Conservation (phyloP, 2,888 invertebrate genomes). For the Tetrapedia diversipes region DNA sequence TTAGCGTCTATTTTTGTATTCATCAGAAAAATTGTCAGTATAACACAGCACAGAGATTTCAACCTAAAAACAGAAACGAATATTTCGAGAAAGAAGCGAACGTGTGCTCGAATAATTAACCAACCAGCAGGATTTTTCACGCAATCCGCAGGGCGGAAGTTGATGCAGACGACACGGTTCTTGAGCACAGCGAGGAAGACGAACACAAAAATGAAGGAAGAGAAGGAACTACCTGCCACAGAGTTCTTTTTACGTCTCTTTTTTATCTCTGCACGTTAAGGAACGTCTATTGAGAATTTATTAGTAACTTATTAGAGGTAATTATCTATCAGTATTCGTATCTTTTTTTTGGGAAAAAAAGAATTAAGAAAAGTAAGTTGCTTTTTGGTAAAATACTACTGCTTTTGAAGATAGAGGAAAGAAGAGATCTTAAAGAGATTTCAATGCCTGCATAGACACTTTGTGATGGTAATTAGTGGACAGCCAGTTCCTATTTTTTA, state of each 20-base stretch:
- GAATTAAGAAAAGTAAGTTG: no score
- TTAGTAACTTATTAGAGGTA: no score
- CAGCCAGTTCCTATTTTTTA: no score
- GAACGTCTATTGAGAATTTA: no score
- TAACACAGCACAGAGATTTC: no score
- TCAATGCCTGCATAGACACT: background rate
- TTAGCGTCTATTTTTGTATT: no score
- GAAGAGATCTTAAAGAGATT: background rate
- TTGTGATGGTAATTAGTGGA: no score
- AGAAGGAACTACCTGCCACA: constrained; percentile 6
- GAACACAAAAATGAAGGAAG: constrained; percentile 9
- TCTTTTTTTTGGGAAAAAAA: no score
- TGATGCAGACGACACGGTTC: constrained; percentile 47
- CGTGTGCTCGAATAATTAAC: constrained; percentile 38
- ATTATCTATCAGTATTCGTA: no score
- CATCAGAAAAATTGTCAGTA: no score
- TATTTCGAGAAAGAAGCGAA: constrained; percentile 40
- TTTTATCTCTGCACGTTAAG: background rate
- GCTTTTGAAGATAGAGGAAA: background rate
- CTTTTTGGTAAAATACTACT: background rate
- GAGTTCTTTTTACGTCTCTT: no score
- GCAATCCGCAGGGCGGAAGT: constrained; percentile 40
- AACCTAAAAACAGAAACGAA: no score
- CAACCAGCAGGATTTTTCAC: constrained; percentile 14
- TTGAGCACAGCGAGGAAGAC: constrained; percentile 18